Evolutionary conservation across 2,113 vertebrate genomes (phyloP), one percentile per base, ranked within the genome.

Genomic region (Cochlearius cochlearius): DNA sequence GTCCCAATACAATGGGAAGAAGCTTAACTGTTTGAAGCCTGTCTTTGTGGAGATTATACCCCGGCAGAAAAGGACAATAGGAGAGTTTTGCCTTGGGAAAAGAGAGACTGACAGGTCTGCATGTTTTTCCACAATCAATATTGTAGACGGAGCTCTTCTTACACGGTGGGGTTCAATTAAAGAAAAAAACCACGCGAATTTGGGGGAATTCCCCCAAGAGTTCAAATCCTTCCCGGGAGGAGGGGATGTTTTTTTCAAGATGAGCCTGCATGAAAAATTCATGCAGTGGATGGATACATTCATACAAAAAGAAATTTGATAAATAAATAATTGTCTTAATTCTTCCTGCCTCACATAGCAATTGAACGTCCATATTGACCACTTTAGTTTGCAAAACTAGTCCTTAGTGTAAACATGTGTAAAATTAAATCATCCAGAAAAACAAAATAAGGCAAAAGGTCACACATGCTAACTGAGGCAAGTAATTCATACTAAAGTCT

Each of bases 221-320:
- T 91, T 96, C 67, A 97, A 98, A 98, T 97, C 97, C 96, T 96
- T 97, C 97, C 96, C 73, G 5, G 95, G 96, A 97, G 93, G 88
- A 96, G 86, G n/a, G 67, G 82, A 85, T 86, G 84, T 84, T 96
- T 97, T 92, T 97, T 96, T 95, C 97, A 96, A 96, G 93, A 97
- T 92, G 95, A 97, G 96, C 96, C 95, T 94, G 85, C 96, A 91
- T 97, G 97, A 98, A 97, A 98, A 98, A 97, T 97, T 97, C 68
- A 96, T 96, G 90, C 77, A 43, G 75, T 73, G 89, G 97, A 98
- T 97, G 94, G 96, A 97, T 97, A 98, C 47, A 41, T 72, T 85
- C 73, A 94, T 75, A 92, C 63, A 95, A 95, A 91, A 96, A 92
- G 96, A 95, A 94, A 82, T 78, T 77, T 93, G 85, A 94, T 96